Base-by-base conservation (phyloP, 2,113 vertebrate genomes). In the Dicentrarchus labrax region DNA sequence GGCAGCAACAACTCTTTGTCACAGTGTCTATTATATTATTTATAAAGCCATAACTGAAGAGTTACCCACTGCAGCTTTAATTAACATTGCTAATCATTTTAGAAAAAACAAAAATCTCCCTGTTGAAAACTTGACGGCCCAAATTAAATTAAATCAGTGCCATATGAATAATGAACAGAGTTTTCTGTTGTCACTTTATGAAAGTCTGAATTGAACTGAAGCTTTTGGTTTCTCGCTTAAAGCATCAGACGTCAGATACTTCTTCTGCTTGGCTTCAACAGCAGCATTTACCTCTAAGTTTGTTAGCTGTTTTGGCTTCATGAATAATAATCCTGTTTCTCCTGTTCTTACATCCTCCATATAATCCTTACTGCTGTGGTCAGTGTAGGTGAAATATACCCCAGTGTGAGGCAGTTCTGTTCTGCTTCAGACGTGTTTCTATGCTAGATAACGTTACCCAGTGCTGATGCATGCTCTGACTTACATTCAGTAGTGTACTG, bases 341-440 rank as follows among this genome's bases (percentile, higher is more conserved):
- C 13, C 22, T 51, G n/a, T 61, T 78, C 36, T 50, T 36, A 47
- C 43, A 5, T 8, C 45, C 22, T 78, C 21, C 17, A 24, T 19
- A 38, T 47, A n/a, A 60, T 2, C 59, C 43, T 48, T 72, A 15
- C 65, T 56, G 75, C 53, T 78, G 71, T 74, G 64, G 77, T 78
- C 70, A 53, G 36, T 85, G 57, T 60, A 4, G 67, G 39, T 59
- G 21, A 80, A 24, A 30, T n/a, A n/a, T n/a, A 21, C 3, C 12
- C 7, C 36, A 22, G 72, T 21, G 6, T 45, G 53, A 60, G 16
- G 51, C 69, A 66, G 51, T 39, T 0, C 30, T 19, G 3, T n/a
- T 6, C 39, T 39, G 17, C 41, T 8, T 66, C 47, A 62, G 1
- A 8, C 19, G n/a, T n/a, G n/a, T n/a, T n/a, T 64, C 57, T 19